Evolutionary conservation across 2,888 invertebrate genomes (phyloP), one percentile per base, ranked within the genome.

Genomic region (Pyralis farinalis): DNA sequence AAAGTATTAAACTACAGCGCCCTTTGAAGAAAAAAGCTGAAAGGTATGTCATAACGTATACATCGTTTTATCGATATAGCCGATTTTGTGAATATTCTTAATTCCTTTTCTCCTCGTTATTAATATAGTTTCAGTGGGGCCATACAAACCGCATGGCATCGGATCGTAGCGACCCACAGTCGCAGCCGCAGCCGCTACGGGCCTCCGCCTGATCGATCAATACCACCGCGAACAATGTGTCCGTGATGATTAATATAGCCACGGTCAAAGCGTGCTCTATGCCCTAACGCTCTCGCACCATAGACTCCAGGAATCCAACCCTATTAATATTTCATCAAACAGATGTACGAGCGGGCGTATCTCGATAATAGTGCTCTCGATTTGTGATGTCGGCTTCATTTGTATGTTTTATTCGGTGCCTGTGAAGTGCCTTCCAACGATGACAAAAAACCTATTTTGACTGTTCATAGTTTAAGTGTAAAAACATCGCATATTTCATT

Each of bases 281-380:
- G 58, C 57, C 54, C 46, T 46, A 45, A 42, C 47, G 47, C 44
- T 49, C 47, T 49, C 47, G 44, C 49, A 39, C 46, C 42, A 52
- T 35, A 40, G 35, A 40, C 63, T 60, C 56, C 60, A 65, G 70
- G 76, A 73, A 79, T 78, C 67, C 65, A 58, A 67, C 65, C 71
- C 76, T 71, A 80, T 80, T 80, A 80, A 83, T 83, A 81, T 80
- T 73, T 70, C 76, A 78, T 81, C 78, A 72, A 72, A 75, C 76
- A 71, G 69, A 74, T 72, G 71, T 63, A 30, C 12, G 37, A 20
- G n/a, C 32, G 27, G 31, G 45, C 58, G 31, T 12, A 12, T 28
- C 33, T 38, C 36, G 36, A 38, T 38, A 25, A 69, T 69, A 60
- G 60, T 60, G 55, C 58, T 58, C 55, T 58, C 52, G 53, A 56